phyloP scores from a whole-genome alignment of 2,113 vertebrate species.

The Australoheros scitulus region DNA sequence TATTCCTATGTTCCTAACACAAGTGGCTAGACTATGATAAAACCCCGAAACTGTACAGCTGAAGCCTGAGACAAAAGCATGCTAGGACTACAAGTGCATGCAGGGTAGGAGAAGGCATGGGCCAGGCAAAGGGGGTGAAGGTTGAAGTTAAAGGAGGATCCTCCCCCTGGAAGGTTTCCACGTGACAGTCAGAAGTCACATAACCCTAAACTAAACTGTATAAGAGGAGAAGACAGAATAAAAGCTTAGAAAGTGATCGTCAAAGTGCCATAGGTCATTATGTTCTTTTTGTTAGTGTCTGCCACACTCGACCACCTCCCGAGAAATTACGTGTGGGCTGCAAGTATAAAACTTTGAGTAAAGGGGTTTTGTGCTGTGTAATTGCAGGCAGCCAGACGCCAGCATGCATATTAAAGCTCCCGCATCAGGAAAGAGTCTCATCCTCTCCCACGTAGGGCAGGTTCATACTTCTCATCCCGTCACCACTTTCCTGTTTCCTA shows the following conservation, averaged over 20 bases:
- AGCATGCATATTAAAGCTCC: constrained; percentile 16
- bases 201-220: background rate
- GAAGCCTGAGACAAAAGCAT: constrained; percentile 76
- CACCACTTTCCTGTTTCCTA: constrained; percentile 91
- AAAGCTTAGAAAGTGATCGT: constrained; percentile 12
- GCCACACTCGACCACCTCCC: constrained; percentile 19
- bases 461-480: constrained; percentile 83
- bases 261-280: constrained; percentile 31
- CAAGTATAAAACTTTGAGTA: constrained; percentile 50
- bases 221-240: constrained; percentile 14
- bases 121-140: background rate
- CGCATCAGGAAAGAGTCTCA: constrained; percentile 87
- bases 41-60: constrained; percentile 50
- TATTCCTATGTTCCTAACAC: constrained; percentile 33
- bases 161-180: constrained; percentile 10
- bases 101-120: constrained; percentile 35
- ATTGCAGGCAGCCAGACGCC: constrained; percentile 31
- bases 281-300: background rate
- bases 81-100: constrained; percentile 64
- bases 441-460: constrained; percentile 87
- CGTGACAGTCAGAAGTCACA: background rate
- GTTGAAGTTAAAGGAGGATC: constrained; percentile 12
- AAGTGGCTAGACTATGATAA: constrained; percentile 30
- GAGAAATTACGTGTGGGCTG: constrained; percentile 11
- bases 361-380: constrained; percentile 59